Evolutionary conservation across 2,797 vertebrate genomes (phyloP).

Genomic region (Ispidina picta): DNA sequence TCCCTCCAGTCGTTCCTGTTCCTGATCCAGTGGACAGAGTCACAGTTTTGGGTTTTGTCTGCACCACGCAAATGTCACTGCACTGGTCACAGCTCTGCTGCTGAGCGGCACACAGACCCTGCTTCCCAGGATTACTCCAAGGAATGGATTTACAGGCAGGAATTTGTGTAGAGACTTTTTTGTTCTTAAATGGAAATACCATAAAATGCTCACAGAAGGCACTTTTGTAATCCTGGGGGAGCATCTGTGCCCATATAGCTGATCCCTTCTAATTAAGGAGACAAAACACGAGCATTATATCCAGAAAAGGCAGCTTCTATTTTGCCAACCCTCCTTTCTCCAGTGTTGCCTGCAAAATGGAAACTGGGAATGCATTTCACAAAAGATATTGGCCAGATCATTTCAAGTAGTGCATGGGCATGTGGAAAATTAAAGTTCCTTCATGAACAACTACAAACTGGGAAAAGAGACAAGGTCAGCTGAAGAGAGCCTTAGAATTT

Average conservation of each 20-base stretch:
- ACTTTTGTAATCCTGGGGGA: not conserved
- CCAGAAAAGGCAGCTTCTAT: not conserved
- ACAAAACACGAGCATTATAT: not conserved
- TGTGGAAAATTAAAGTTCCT: not conserved
- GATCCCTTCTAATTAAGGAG: not conserved
- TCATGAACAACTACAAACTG: not conserved
- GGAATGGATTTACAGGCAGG: not conserved
- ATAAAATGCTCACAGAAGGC: not conserved
- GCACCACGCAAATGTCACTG: not conserved
- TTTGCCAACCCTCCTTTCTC: not conserved
- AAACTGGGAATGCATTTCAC: not conserved
- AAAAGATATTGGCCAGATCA: not conserved
- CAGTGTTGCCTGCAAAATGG: not conserved
- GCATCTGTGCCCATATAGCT: not conserved
- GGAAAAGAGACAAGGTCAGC: not conserved
- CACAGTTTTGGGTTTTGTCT: not conserved
- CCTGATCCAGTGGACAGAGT: not conserved
- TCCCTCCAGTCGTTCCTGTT: not conserved
- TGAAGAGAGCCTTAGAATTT: not conserved
- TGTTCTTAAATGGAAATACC: not conserved
- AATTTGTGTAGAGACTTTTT: not conserved
- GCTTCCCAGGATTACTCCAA: not conserved
- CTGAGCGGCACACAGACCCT: not conserved
- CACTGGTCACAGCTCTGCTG: not conserved
- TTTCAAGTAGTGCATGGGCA: not conserved